These are phyloP conservation scores for Tachuris rubrigastra DNA, from an alignment of 2,113 vertebrate genomes.

Conservation along the genomic window DNA sequence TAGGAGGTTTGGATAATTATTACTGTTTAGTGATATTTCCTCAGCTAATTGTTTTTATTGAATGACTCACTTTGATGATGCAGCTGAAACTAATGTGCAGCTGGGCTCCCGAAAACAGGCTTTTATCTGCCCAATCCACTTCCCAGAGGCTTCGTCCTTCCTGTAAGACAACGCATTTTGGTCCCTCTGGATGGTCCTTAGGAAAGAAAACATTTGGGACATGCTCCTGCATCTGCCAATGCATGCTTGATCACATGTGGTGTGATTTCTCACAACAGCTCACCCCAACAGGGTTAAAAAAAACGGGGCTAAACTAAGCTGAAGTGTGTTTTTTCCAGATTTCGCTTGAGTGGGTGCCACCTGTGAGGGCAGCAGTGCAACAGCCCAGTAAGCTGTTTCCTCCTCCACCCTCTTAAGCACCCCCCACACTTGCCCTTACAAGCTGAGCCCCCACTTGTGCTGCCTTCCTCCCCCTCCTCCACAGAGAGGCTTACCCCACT, in stretches of 20 bases:
- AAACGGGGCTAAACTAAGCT: neutral
- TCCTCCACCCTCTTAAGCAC: neutral
- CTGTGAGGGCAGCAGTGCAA: neutral
- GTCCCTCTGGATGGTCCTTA: neutral
- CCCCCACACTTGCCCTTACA: rapidly evolving
- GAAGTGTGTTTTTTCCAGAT: neutral
- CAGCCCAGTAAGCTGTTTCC: neutral
- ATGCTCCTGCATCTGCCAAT: neutral
- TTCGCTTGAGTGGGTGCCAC: neutral
- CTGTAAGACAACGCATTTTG: neutral
- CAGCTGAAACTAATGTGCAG: slow-evolving; percentile 36
- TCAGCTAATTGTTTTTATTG: slow-evolving; percentile 74
- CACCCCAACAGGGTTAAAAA: neutral
- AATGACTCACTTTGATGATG: slow-evolving; percentile 65
- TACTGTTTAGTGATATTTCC: slow-evolving; percentile 62
- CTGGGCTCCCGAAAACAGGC: neutral
- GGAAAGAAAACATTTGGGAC: neutral
- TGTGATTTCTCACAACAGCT: neutral
- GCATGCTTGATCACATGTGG: neutral
- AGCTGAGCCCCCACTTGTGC: neutral
- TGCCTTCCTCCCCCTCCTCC: neutral
- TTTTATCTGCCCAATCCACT: neutral
- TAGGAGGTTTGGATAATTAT: slow-evolving; percentile 71
- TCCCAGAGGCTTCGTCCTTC: neutral
- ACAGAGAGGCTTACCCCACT: neutral